A percentile compares a stretch with the other conserved stretches of the same genome.
Conservation (phyloP, 2,113 vertebrate genomes). For the Amphiprion percula region DNA sequence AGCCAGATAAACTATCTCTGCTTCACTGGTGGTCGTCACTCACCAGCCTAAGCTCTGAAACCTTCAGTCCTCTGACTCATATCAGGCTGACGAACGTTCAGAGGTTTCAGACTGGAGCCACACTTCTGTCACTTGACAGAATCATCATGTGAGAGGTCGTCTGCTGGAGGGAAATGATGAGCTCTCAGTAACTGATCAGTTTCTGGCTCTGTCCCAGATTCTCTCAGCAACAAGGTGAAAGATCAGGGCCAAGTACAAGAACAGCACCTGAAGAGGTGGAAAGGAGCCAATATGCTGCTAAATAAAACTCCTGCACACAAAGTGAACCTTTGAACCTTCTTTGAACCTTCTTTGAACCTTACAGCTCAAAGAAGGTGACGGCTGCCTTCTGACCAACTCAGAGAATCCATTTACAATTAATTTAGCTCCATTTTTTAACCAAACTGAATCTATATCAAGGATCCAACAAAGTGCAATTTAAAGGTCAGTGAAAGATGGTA, state of each 20-base stretch:
- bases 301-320: too few relatives aligned
- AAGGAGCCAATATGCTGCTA: background rate
- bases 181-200: background rate
- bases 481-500: too few relatives aligned
- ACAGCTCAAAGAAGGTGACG: too few relatives aligned
- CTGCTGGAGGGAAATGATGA: background rate
- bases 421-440: too few relatives aligned
- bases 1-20: constrained; percentile 52
- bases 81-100: constrained; percentile 33
- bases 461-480: too few relatives aligned
- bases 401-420: too few relatives aligned
- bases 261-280: background rate
- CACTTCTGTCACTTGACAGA: background rate
- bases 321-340: too few relatives aligned
- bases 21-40: constrained; percentile 47
- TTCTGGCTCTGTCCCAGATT: background rate
- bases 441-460: too few relatives aligned
- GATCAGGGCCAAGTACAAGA: constrained; percentile 8
- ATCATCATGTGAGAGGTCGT: background rate
- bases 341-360: too few relatives aligned
- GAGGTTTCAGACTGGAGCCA: constrained; percentile 1
- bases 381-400: too few relatives aligned
- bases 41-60: constrained; percentile 22
- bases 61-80: constrained; percentile 37
- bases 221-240: background rate